Evolutionary conservation across 2,797 vertebrate species (phyloP), one percentile per base, ranked within the genome.

Genomic region (Enteromius viviparus): DNA sequence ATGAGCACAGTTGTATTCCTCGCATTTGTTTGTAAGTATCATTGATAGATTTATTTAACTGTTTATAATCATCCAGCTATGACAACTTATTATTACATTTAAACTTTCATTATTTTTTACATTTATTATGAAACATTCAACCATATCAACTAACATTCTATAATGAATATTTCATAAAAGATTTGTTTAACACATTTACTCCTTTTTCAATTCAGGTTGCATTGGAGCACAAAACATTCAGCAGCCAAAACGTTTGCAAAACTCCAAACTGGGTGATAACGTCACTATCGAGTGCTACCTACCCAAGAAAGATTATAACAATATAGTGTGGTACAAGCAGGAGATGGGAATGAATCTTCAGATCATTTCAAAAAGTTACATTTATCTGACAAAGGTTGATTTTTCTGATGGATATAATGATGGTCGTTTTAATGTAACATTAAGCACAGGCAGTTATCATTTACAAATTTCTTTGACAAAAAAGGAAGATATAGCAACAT

Each of bases 291-390:
- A 80, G 29, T 80, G 83, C 77, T 80, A 45, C 49, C 49, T 84
- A 23, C 83, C 77, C 3, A 68, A 68, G 1, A 60, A 10, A 23
- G 83, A 84, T 32, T 80, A 23, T 45, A 84, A 80, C 37, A 66
- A 42, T 40, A 80, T 84, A 70, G 8, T 47, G 23, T 80, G 83
- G 83, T 84, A 84, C 60, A 84, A 80, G 77, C 83, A 84, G 37
- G 77, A 45, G 26, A 53, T 84, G 0, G 83, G 69, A 21, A 80
- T 10, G 69, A 58, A 45, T n/a, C 69, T 78, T 66, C 58, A 80
- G 23, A 4, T 26, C 12, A 47, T 80, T 40, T 72, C 49, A 69
- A 51, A 64, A 51, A 9, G 12, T 11, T 77, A 76, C 42, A 80
- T 69, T 60, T 78, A 76, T 47, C 37, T 49, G 10, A 11, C 21